Evolutionary conservation across 1,140 invertebrate species (phyloP).

Genomic region (Leptinotarsa texana): DNA sequence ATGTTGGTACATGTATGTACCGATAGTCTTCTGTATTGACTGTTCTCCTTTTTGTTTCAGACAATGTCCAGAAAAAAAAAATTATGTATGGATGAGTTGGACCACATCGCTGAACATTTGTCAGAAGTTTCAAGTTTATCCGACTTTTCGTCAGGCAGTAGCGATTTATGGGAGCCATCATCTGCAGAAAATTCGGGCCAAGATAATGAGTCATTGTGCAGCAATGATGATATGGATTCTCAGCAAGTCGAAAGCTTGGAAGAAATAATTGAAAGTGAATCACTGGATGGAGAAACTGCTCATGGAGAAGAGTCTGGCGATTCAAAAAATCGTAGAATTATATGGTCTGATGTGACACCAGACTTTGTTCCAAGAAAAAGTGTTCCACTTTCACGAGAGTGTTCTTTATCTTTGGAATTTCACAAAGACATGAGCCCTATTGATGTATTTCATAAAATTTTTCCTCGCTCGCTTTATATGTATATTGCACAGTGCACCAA

Average conservation of each 20-base stretch:
- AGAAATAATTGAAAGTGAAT: slow-evolving; percentile 11
- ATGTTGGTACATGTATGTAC: slow-evolving; percentile 8
- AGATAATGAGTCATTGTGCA: slow-evolving; percentile 8
- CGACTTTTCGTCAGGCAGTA: slow-evolving; percentile 5
- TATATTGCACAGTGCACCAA: neutral
- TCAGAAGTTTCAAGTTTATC: slow-evolving; percentile 6
- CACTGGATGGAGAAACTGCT: neutral
- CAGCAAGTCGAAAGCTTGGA: slow-evolving; percentile 4
- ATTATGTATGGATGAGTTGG: neutral
- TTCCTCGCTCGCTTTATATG: neutral
- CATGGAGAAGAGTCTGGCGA: neutral
- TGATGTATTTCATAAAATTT: neutral
- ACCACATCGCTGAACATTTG: slow-evolving; percentile 2
- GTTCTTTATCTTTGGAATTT: neutral
- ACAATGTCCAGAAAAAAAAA: slow-evolving; percentile 2
- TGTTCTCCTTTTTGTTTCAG: neutral
- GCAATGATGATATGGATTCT: slow-evolving; percentile 8
- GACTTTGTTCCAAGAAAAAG: slow-evolving; percentile 7
- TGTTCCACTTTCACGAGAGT: slow-evolving; percentile 6
- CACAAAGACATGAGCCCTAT: neutral
- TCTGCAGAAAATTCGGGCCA: slow-evolving; percentile 8
- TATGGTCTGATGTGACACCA: slow-evolving; percentile 9
- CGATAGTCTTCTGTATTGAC: slow-evolving; percentile 13
- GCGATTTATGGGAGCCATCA: neutral
- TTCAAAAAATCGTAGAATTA: slow-evolving; percentile 4